A percentile compares a stretch with the other conserved stretches of the same genome.
Conservation (phyloP, 2,113 vertebrate species). For the Protobothrops flavoviridis region DNA sequence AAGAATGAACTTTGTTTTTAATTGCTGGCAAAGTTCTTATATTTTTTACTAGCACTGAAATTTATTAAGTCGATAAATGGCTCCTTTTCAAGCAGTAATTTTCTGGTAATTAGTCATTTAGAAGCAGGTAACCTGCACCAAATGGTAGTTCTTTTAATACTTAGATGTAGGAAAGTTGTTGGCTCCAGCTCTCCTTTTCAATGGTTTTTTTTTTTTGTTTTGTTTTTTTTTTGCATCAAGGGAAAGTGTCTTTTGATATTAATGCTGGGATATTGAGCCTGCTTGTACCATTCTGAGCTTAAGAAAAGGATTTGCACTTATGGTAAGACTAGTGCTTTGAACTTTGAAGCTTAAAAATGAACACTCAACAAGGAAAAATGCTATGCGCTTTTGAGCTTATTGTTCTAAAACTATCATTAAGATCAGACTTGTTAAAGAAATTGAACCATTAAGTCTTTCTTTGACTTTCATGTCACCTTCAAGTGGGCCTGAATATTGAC, state of each 20-base stretch:
- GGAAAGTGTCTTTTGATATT: background rate
- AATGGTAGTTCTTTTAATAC: conserved; percentile 1
- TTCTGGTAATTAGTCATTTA: conserved; percentile 5
- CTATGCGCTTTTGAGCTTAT: background rate
- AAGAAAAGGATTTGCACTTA: conserved; percentile 7
- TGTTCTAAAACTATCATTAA: background rate
- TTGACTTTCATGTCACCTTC: conserved; percentile 17
- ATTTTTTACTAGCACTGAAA: background rate
- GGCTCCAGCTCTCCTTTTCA: background rate
- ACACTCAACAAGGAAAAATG: background rate
- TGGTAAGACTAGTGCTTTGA: background rate
- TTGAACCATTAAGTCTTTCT: background rate
- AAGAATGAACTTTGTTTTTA: background rate
- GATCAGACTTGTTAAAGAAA: background rate
- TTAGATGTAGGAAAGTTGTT: background rate
- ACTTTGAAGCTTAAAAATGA: background rate
- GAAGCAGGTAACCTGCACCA: background rate
- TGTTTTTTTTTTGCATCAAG: background rate
- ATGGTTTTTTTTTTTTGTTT: background rate
- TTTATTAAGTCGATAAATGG: background rate
- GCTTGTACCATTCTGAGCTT: background rate
- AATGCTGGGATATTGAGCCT: background rate
- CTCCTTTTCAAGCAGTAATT: conserved; percentile 13
- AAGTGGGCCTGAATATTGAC: background rate
- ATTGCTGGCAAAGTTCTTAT: background rate